Evolutionary conservation across 2,797 vertebrate genomes (phyloP), one percentile per base, ranked within the genome.

Genomic region (Phalloptychus januarius): DNA sequence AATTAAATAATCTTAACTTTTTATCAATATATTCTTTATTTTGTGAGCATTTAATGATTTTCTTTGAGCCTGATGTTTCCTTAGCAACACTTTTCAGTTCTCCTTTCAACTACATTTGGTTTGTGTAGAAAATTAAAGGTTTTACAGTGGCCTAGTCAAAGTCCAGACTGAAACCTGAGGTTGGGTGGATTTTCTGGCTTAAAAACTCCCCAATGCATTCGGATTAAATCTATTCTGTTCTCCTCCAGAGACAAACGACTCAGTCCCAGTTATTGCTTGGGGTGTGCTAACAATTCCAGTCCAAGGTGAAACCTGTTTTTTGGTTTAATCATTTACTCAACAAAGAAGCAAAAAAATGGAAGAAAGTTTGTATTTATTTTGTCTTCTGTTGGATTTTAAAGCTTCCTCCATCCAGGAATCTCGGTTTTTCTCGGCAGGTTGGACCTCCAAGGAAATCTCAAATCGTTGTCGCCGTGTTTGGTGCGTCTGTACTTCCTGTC

Each of bases 81-180:
- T 52, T 52, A 8, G 3, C 20, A 52, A 52, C 8, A 16, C 45
- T 0, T 46, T 46, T 46, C 44, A 45, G 44, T 13, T 45, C 44
- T 45, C 44, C 44, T 45, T 45, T 8, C 23, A 11, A 33, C 5
- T 28, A 61, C 58, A 33, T 13, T 33, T 18, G 61, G 1, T 3
- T 36, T 20, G 36, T 63, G 3, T 18, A 40, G 7, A 65, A 38
- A 65, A 40, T 63, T 8, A 16, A 38, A 65, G 33, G 20, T 12
- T 40, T 42, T 25, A 67, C 20, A 67, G 63, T 67, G 63, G 63
- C 23, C 36, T 40, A 67, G 38, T 67, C 36, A 67, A 67, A 67
- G 63, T 40, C 20, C 38, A 40, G 63, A 40, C 11, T 40, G 10
- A 40, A 67, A 67, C 36, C 36, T 40, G 4, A 67, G n/a, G n/a